Conservation (phyloP, 1,140 invertebrate genomes). For the Papilio dardanus region DNA sequence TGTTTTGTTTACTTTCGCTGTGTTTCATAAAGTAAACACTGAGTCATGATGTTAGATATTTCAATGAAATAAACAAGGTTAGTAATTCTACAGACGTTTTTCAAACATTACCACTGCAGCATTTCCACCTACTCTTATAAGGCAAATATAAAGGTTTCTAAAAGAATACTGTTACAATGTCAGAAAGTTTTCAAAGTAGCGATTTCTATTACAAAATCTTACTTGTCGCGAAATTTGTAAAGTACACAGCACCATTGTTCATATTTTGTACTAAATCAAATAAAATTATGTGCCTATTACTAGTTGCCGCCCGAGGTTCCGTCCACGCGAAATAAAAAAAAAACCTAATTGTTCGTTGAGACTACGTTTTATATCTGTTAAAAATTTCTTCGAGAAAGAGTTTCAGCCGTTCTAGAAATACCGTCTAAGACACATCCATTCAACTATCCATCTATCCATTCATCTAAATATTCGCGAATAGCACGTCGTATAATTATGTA, state of each 20-base stretch:
- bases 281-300: not conserved
- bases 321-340: no score
- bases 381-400: no score
- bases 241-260: not conserved
- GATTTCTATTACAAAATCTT: not conserved
- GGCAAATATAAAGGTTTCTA: not conserved
- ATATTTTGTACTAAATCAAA: not conserved
- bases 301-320: no score
- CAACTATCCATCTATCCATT: no score
- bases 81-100: conserved; percentile 1
- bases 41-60: not conserved
- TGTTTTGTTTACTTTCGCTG: conserved; percentile 9
- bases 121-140: not conserved
- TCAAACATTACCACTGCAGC: not conserved
- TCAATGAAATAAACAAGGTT: not conserved
- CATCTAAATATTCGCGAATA: no score
- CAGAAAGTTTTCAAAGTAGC: not conserved
- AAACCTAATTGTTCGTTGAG: no score
- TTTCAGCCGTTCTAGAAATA: no score
- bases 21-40: conserved; percentile 7
- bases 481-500: not conserved
- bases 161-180: not conserved
- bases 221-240: not conserved
- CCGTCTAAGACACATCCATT: no score
- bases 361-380: no score